Conservation (phyloP, 2,888 invertebrate species). For the Chymomyza fuscimana region DNA sequence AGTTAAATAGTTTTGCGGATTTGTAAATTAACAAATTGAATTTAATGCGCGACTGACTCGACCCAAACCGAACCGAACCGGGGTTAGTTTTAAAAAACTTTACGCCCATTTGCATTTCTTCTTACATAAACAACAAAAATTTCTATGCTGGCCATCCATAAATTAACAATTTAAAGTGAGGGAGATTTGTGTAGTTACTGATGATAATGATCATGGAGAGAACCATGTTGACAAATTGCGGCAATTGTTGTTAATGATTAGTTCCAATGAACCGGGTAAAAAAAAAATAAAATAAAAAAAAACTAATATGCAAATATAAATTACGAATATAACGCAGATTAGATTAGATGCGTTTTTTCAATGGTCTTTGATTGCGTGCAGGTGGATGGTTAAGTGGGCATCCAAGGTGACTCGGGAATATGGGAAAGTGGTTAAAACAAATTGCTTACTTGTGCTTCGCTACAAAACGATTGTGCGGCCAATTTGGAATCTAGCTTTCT, state of each 20-base stretch:
- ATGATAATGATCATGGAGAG: slow-evolving; percentile 1
- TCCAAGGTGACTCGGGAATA: not conserved
- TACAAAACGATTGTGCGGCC: too few species aligned
- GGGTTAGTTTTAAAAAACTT: slow-evolving; percentile 33
- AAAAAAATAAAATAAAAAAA: slow-evolving; percentile 30
- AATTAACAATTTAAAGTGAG: not conserved
- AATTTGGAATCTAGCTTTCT: too few species aligned
- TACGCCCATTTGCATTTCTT: slow-evolving; percentile 47
- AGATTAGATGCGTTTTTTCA: slow-evolving; percentile 24
- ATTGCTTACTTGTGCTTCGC: too few species aligned
- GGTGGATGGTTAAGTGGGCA: slow-evolving; percentile 38
- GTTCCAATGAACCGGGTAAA: slow-evolving; percentile 36
- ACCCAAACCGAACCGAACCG: slow-evolving; percentile 12
- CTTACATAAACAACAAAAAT: slow-evolving; percentile 5
- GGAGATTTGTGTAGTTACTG: not conserved
- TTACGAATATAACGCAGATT: not conserved
- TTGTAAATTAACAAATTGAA: slow-evolving; percentile 76
- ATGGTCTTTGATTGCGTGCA: slow-evolving; percentile 67
- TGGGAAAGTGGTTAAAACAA: not conserved
- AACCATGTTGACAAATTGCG: slow-evolving; percentile 53
- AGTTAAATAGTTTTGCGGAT: slow-evolving; percentile 74
- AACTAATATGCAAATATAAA: slow-evolving; percentile 12
- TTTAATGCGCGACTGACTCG: slow-evolving; percentile 63
- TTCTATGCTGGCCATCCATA: slow-evolving; percentile 5
- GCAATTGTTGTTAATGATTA: slow-evolving; percentile 73